Conservation (phyloP, 2,797 vertebrate genomes). For the Dallia pectoralis region DNA sequence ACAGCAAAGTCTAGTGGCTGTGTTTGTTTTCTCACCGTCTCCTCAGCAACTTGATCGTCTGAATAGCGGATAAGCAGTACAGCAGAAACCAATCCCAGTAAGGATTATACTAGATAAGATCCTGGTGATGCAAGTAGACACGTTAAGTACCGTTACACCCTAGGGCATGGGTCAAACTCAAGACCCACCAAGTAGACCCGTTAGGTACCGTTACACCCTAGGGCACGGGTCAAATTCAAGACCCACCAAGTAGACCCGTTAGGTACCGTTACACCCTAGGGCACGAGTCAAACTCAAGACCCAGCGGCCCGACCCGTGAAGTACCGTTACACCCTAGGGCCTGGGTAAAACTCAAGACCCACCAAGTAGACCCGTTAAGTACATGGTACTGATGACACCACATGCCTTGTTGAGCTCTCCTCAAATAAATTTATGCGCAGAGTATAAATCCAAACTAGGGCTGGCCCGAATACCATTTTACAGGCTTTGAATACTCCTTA, state of each 20-base stretch:
- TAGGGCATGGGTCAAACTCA: no score
- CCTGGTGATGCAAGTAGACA: constrained; percentile 28
- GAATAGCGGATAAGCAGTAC: constrained; percentile 38
- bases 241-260: constrained; percentile 20
- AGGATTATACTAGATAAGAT: constrained; percentile 31
- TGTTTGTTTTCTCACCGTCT: constrained; percentile 4
- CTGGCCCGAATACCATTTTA: no score
- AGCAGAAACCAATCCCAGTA: constrained; percentile 37
- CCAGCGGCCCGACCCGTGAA: constrained; percentile 19
- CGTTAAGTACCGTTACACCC: constrained; percentile 22
- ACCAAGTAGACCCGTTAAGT: no score
- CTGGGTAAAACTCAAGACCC: no score
- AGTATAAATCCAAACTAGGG: no score
- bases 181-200: constrained; percentile 21
- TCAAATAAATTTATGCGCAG: no score
- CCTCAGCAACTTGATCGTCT: constrained; percentile 15
- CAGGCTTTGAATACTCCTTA: no score
- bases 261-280: constrained; percentile 18
- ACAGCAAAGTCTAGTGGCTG: neutral
- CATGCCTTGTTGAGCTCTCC: no score
- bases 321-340: constrained; percentile 17
- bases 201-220: constrained; percentile 20
- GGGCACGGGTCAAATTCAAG: no score
- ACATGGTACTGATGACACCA: no score
- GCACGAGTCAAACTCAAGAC: no score